Percentiles rank a stretch among this genome's conserved stretches.
phyloP scores from a whole-genome alignment of 2,113 vertebrate species.

The Semicossyphus pulcher region DNA sequence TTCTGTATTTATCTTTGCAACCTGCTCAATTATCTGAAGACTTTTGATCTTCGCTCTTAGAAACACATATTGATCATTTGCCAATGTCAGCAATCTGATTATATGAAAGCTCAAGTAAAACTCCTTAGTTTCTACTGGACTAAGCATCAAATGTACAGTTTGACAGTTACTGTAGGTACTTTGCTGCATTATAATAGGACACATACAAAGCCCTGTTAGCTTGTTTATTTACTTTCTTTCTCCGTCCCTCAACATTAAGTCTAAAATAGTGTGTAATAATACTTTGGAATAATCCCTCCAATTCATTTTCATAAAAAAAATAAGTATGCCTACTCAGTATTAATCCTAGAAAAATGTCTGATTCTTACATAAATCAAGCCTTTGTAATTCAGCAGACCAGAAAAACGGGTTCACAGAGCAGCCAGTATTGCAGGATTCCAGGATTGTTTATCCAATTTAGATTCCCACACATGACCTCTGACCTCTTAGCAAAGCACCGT shows the following conservation, averaged over 20 bases:
- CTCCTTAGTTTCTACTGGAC: neutral
- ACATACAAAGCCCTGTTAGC: too few species aligned
- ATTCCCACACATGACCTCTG: slow-evolving; percentile 41
- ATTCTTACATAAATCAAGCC: neutral
- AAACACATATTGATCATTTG: slow-evolving; percentile 10
- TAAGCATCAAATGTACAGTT: too few species aligned
- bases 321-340: neutral
- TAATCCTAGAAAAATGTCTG: slow-evolving; percentile 17
- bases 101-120: too few species aligned
- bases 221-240: too few species aligned
- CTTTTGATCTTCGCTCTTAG: slow-evolving; percentile 9
- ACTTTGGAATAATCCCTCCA: too few species aligned
- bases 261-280: too few species aligned
- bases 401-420: slow-evolving; percentile 28
- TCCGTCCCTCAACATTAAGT: too few species aligned
- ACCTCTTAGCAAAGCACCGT: slow-evolving; percentile 37
- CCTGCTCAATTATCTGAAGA: slow-evolving; percentile 1
- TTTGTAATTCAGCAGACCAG: slow-evolving; percentile 44
- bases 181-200: too few species aligned
- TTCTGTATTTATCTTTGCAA: slow-evolving; percentile 20
- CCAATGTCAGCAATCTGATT: too few species aligned
- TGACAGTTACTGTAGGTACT: too few species aligned
- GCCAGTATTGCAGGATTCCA: slow-evolving; percentile 10
- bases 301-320: too few species aligned
- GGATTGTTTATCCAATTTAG: slow-evolving; percentile 43